Evolutionary conservation across 2,888 invertebrate genomes (phyloP), one percentile per base, ranked within the genome.

Genomic region (Carterocephalus palaemon): DNA sequence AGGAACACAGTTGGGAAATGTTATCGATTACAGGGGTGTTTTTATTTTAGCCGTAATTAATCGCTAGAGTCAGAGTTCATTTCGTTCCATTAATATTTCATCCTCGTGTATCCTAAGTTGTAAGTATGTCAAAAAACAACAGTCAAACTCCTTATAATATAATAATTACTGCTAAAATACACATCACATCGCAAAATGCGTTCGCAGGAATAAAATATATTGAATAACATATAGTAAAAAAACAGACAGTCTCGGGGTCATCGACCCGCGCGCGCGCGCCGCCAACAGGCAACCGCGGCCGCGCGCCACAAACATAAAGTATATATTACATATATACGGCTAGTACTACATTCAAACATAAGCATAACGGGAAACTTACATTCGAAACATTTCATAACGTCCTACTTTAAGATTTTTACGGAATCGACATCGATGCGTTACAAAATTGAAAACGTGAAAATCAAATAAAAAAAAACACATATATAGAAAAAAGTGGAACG

Each of bases 191-290:
- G 91, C 92, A 92, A 92, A 91, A 91, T 91, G 91, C 90, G 90
- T 91, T 89, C 90, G 90, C 91, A 90, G 91, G 89, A 91, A 92
- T 91, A 92, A 91, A 91, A 92, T 91, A 91, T 92, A 91, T 89
- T 90, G 90, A 90, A 87, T 87, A 87, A 88, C 86, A 87, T 88
- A 84, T 86, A 85, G 81, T 88, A 86, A 88, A 87, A 85, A 88
- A 88, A 85, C 79, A 84, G 79, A 84, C 86, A 78, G 82, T 79
- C 80, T 68, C 67, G 70, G 77, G 74, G 73, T 68, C 67, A 56
- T 51, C 57, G 69, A 70, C 73, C 74, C 71, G 67, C 63, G 75
- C 78, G 68, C 82, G 80, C n/a, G n/a, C n/a, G 62, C 71, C 80
- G 79, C 81, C 76, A 84, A 86, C 86, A 80, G 83, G 81, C 81